Percentiles rank a stretch among this genome's conserved stretches.
Evolutionary conservation across 2,888 invertebrate genomes (phyloP).

Genomic region (Epistrophella euchroma): DNA sequence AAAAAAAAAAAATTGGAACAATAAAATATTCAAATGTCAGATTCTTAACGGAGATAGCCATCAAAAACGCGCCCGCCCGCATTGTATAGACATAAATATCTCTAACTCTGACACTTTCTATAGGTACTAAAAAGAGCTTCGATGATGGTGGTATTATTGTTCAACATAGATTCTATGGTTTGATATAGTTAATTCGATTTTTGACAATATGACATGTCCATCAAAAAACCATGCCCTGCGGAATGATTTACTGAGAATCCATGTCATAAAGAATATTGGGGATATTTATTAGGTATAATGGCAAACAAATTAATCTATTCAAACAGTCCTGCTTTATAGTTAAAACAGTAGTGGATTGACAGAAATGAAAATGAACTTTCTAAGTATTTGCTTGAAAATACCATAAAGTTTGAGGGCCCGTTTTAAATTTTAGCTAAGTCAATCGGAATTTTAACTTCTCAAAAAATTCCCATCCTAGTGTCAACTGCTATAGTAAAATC

Average conservation of each 20-base stretch:
- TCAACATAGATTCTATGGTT: slow-evolving; percentile 16
- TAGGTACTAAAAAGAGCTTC: not conserved
- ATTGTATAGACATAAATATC: not conserved
- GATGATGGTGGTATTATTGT: not conserved
- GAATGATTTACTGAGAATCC: slow-evolving; percentile 41
- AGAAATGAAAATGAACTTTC: not conserved
- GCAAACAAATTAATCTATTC: slow-evolving; percentile 14
- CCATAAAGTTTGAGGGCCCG: not conserved
- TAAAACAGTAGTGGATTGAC: not conserved
- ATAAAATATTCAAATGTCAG: slow-evolving; percentile 56
- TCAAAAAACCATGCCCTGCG: slow-evolving; percentile 36
- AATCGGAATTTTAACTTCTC: no score
- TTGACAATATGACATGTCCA: slow-evolving; percentile 36
- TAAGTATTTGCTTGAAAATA: no score
- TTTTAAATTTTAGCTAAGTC: no score
- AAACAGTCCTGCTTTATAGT: not conserved
- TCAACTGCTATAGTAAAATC: no score
- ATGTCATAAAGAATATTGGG: slow-evolving; percentile 25
- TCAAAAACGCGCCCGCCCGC: slow-evolving; percentile 5
- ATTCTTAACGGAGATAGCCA: slow-evolving; percentile 36
- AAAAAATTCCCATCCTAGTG: no score
- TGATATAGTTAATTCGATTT: slow-evolving; percentile 30
- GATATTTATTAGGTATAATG: slow-evolving; percentile 5
- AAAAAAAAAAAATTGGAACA: slow-evolving; percentile 30
- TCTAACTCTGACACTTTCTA: not conserved